Evolutionary conservation across 2,888 invertebrate species (phyloP).

Genomic region (Molorchus minor): DNA sequence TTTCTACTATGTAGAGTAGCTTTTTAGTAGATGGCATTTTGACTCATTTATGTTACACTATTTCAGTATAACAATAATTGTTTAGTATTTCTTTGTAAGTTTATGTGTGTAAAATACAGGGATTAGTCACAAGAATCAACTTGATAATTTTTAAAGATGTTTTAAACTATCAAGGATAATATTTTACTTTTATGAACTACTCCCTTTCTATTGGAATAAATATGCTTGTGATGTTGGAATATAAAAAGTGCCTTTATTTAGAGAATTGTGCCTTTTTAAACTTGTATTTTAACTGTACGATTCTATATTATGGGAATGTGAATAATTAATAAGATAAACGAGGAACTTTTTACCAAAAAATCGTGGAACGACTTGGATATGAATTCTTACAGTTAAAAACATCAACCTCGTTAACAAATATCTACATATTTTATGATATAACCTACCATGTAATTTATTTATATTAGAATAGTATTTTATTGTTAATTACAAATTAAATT

Average conservation of each 20-base stretch:
- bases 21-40: slow-evolving; percentile 4
- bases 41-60: slow-evolving; percentile 15
- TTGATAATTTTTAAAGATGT: no score
- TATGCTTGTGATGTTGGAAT: background rate
- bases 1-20: slow-evolving; percentile 20
- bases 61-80: background rate
- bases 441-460: slow-evolving; percentile 23
- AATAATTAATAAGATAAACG: no score
- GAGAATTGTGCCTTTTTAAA: slow-evolving; percentile 17
- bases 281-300: no score
- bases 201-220: background rate
- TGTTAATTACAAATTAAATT: slow-evolving; percentile 1
- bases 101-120: no score
- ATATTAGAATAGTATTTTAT: slow-evolving; percentile 15
- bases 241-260: slow-evolving; percentile 15
- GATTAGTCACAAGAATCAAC: no score
- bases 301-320: no score
- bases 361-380: no score
- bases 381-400: no score
- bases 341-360: no score
- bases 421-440: slow-evolving; percentile 9
- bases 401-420: no score
- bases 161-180: no score
- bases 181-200: no score
- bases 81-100: background rate